phyloP scores from a whole-genome alignment of 2,797 vertebrate species.

The Aplochiton taeniatus region DNA sequence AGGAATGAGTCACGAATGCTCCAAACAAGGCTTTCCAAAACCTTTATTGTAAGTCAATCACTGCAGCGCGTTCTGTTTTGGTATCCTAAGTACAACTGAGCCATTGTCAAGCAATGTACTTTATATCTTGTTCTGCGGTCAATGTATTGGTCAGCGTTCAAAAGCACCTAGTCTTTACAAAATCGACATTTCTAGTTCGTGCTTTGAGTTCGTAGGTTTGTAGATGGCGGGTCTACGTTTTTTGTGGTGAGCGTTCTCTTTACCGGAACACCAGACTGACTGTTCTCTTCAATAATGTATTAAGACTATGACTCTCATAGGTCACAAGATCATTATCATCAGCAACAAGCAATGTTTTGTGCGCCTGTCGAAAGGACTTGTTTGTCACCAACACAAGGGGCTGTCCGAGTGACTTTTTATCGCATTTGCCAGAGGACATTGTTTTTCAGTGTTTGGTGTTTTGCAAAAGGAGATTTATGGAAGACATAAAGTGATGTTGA shows the following conservation, averaged over 20 bases:
- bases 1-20: background rate
- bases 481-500: too few relatives aligned
- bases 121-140: background rate
- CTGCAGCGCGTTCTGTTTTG: too few relatives aligned
- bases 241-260: too few relatives aligned
- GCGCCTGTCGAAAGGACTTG: slow-evolving; percentile 14
- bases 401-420: background rate
- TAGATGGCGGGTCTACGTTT: background rate
- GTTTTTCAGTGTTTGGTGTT: slow-evolving; percentile 1
- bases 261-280: background rate
- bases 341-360: slow-evolving; percentile 1
- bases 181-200: too few relatives aligned
- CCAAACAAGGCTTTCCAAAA: too few relatives aligned
- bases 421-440: background rate
- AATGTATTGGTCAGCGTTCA: background rate
- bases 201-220: background rate
- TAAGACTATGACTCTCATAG: too few relatives aligned
- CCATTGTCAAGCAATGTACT: background rate
- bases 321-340: too few relatives aligned
- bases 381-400: slow-evolving; percentile 1
- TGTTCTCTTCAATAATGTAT: too few relatives aligned
- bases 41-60: too few relatives aligned
- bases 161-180: background rate
- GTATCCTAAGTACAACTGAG: too few relatives aligned
- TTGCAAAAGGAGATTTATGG: slow-evolving; percentile 5